Evolutionary conservation across 1,140 invertebrate genomes (phyloP).

Genomic region (Onthophagus taurus): DNA sequence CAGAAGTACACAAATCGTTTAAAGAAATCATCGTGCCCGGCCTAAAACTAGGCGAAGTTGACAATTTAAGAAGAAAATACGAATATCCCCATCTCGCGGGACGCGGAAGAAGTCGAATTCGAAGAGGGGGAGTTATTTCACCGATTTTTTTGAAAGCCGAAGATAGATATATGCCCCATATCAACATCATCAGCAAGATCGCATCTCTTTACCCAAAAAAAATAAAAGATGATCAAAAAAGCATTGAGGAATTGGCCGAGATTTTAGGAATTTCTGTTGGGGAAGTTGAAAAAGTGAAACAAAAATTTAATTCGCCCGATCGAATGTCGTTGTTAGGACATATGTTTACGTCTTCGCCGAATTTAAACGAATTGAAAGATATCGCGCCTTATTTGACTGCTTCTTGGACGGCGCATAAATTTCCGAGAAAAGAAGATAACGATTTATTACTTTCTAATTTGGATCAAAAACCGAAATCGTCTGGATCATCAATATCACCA

Average conservation of each 20-base stretch:
- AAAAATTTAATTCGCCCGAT: constrained; percentile 53
- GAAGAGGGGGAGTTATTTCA: constrained; percentile 44
- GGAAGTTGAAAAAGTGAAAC: constrained; percentile 56
- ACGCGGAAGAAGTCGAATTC: constrained; percentile 41
- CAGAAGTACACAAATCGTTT: constrained; percentile 56
- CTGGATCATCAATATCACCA: constrained; percentile 21
- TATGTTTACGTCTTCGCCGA: constrained; percentile 73
- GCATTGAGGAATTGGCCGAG: constrained; percentile 32
- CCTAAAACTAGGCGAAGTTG: constrained; percentile 47
- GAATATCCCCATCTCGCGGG: constrained; percentile 39
- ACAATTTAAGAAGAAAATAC: constrained; percentile 49
- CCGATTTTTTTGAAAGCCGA: constrained; percentile 52
- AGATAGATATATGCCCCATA: constrained; percentile 74
- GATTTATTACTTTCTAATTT: too few species aligned
- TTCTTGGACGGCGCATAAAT: constrained; percentile 65
- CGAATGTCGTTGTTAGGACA: constrained; percentile 59
- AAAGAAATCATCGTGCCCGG: constrained; percentile 39
- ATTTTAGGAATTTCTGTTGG: constrained; percentile 46
- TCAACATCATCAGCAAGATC: constrained; percentile 78
- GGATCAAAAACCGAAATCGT: too few species aligned
- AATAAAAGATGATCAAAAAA: constrained; percentile 31
- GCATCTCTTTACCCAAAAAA: constrained; percentile 46
- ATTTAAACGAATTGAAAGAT: constrained; percentile 64
- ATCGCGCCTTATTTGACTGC: constrained; percentile 67
- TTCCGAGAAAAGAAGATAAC: constrained; percentile 55